Percentiles rank a stretch among this genome's conserved stretches.
Conservation (phyloP, 2,113 vertebrate genomes). For the Verasper variegatus region DNA sequence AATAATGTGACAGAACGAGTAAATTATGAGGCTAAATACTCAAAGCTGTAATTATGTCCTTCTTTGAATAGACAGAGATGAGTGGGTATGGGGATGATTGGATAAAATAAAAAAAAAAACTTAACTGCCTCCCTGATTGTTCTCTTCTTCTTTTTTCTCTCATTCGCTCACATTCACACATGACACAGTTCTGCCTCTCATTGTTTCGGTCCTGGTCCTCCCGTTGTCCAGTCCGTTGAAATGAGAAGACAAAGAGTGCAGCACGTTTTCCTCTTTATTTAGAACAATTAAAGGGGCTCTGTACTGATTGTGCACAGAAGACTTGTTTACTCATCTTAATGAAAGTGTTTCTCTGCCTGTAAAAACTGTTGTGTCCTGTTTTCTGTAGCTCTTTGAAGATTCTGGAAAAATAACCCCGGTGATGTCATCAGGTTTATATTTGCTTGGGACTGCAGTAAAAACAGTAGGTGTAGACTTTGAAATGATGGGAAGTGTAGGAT, state of each 20-base stretch:
- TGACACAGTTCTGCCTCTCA: conserved; percentile 18
- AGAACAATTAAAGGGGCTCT: not conserved
- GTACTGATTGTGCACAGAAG: conserved; percentile 9
- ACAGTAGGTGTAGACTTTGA: not conserved
- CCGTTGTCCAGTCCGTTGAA: conserved; percentile 6
- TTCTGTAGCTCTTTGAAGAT: not conserved
- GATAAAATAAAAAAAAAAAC: conserved; percentile 67
- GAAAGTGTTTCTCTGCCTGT: not conserved
- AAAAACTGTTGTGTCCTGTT: too few relatives aligned
- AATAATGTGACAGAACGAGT: conserved; percentile 77
- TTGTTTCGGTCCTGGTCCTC: conserved; percentile 6
- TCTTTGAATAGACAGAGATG: conserved; percentile 81
- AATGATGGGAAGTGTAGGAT: not conserved
- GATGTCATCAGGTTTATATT: not conserved
- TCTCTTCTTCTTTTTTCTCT: conserved; percentile 23
- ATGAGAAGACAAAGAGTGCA: not conserved
- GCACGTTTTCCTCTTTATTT: conserved; percentile 23
- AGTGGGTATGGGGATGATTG: conserved; percentile 73
- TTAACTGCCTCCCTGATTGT: conserved; percentile 48
- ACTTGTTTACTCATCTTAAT: conserved; percentile 9
- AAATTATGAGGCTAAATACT: conserved; percentile 82
- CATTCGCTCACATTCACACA: conserved; percentile 39
- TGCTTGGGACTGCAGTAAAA: not conserved
- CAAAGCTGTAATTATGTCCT: conserved; percentile 84
- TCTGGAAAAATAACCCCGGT: not conserved